Percentiles rank a stretch among this genome's conserved stretches.
These are phyloP conservation scores for Thalpophila matura DNA, from an alignment of 2,888 invertebrate species.

Conservation along the genomic window DNA sequence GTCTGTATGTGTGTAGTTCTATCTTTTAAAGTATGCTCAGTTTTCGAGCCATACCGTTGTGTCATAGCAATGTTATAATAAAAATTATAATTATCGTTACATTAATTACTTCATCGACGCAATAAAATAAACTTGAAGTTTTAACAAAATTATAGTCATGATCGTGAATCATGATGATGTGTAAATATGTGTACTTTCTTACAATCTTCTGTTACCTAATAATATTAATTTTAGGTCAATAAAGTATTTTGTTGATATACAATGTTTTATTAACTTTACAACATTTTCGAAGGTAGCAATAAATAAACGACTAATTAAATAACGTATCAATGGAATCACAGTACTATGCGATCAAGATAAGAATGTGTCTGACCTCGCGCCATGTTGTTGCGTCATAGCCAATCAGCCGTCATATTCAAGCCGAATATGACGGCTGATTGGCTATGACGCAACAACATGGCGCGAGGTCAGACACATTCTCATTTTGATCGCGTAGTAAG, in stretches of 20 bases:
- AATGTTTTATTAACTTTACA: constrained; percentile 19
- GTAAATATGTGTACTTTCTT: constrained; percentile 27
- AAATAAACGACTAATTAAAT: too few species aligned
- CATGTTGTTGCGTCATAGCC: too few species aligned
- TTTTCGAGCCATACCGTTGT: background rate
- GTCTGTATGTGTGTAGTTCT: background rate
- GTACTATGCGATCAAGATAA: too few species aligned
- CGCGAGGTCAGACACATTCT: too few species aligned
- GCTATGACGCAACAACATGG: too few species aligned
- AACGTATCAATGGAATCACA: too few species aligned
- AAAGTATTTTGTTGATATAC: constrained; percentile 54
- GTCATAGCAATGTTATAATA: background rate
- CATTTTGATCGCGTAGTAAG: too few species aligned
- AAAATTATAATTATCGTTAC: background rate
- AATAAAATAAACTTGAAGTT: background rate
- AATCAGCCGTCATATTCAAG: too few species aligned
- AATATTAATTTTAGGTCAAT: constrained; percentile 51
- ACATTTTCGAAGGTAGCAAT: too few species aligned
- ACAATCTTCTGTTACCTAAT: constrained; percentile 42
- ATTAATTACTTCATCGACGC: background rate
- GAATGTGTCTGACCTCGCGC: too few species aligned
- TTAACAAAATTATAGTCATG: background rate
- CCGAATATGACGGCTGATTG: too few species aligned
- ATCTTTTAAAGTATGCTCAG: background rate
- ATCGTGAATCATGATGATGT: background rate